phyloP scores from a whole-genome alignment of 2,888 invertebrate species.

The Artemia sinica region DNA sequence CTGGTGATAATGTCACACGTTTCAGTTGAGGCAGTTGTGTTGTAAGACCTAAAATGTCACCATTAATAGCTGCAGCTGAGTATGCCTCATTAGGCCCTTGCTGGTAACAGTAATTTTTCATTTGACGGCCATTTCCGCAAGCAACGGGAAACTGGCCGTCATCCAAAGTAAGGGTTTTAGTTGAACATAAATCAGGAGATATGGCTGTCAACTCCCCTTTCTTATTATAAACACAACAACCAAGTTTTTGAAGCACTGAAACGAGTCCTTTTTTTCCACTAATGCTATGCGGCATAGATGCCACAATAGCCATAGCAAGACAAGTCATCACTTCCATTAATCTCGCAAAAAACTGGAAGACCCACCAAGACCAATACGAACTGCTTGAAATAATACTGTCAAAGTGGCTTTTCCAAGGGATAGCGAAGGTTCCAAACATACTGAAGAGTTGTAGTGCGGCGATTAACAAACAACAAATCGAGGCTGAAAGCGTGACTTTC shows the following conservation, averaged over 20 bases:
- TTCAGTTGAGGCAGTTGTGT: constrained; percentile 10
- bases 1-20: neutral
- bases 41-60: neutral
- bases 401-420: constrained; percentile 23
- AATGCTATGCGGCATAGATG: constrained; percentile 41
- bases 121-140: constrained; percentile 14
- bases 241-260: neutral
- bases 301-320: constrained; percentile 66
- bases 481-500: constrained; percentile 70
- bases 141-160: constrained; percentile 17
- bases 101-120: constrained; percentile 21
- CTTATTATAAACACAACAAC: constrained; percentile 2
- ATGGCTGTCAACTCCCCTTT: constrained; percentile 10
- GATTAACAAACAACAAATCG: constrained; percentile 61
- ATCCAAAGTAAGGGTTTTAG: constrained; percentile 19
- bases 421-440: constrained; percentile 42
- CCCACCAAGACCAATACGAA: constrained; percentile 64
- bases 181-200: constrained; percentile 18
- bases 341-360: constrained; percentile 67
- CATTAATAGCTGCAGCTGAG: constrained; percentile 20
- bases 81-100: constrained; percentile 15
- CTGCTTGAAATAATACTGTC: neutral
- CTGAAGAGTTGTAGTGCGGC: constrained; percentile 70
- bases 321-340: constrained; percentile 74
- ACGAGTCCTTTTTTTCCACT: constrained; percentile 24